These are phyloP conservation scores for Tokudaia muenninki DNA, from an alignment of 2,797 vertebrate species.

Conservation along the genomic window DNA sequence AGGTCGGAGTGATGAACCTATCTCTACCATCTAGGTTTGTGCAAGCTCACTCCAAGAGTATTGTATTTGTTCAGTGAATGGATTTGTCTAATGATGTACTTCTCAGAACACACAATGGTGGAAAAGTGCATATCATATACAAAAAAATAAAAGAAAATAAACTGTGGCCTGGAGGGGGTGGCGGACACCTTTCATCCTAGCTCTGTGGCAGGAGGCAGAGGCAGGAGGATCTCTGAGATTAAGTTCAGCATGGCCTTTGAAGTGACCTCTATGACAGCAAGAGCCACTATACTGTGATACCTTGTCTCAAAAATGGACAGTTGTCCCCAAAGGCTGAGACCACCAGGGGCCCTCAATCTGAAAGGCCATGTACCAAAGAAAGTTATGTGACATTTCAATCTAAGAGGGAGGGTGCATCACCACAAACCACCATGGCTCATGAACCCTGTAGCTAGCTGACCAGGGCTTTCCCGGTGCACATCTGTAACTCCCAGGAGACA, in stretches of 20 bases:
- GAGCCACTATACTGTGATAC: not conserved
- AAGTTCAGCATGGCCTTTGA: not conserved
- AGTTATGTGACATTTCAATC: not conserved
- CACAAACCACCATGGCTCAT: not conserved
- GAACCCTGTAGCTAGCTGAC: not conserved
- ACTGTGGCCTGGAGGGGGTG: not conserved
- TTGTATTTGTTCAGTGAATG: not conserved
- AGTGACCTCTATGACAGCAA: not conserved
- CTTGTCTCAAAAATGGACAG: not conserved
- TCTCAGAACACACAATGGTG: not conserved
- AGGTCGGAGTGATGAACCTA: not conserved
- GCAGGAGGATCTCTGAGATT: not conserved
- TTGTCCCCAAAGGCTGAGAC: not conserved
- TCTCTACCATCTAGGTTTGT: not conserved
- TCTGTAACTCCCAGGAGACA: not conserved
- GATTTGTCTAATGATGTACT: too few relatives aligned
- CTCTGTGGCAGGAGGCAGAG: not conserved
- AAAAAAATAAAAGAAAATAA: not conserved
- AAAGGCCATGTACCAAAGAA: not conserved
- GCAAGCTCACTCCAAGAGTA: not conserved
- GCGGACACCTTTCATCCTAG: not conserved
- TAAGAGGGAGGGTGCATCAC: not conserved
- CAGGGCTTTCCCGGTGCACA: not conserved
- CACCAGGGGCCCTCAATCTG: not conserved
- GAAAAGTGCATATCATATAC: not conserved